Base-by-base conservation (phyloP, 1,140 invertebrate genomes). In the Papilio polytes region DNA sequence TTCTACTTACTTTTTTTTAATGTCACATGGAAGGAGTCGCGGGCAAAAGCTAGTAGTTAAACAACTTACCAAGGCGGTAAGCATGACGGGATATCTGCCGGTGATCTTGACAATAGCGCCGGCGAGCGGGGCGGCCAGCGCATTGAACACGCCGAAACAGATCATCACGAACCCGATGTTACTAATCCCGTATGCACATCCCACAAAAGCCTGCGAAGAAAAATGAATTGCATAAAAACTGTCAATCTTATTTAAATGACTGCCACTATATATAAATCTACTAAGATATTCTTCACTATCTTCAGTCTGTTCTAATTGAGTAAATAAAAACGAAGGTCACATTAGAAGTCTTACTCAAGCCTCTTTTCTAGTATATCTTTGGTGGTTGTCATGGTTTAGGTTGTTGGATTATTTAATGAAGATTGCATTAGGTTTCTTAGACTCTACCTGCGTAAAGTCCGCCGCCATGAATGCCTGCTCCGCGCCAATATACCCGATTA, bases 131-230 rank as follows among this genome's bases (percentile, higher is more conserved):
- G 98, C 98, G 0, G 97, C 97, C 36, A 98, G 89, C 0, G 98
- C 97, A 86, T 98, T 98, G 44, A 97, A 97, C 10, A 97, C 96
- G 1, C 98, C 98, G 88, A 98, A 98, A 88, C 98, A 98, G 76
- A 99, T 98, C 97, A 99, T 98, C 36, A 99, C 98, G 87, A 97
- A 99, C 1, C 98, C 98, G 44, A 99, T 98, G 86, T 98, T 97
- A 80, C 96, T 97, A 82, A 99, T 97, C 2, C 98, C 98, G 96
- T 98, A 97, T 0, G 98, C 97, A 88, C 98, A 99, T 0, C 97
- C 98, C 1, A 99, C 97, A 88, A 97, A 99, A 0, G 98, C 97
- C 98, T 98, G 95, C 4, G 80, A 84, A 80, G 9, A 12, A 48
- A 10, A 48, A 10, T 48, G 12, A 8, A 48, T 48, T 12, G 7